Conservation (phyloP, 2,797 vertebrate genomes). For the Perodicticus potto region DNA sequence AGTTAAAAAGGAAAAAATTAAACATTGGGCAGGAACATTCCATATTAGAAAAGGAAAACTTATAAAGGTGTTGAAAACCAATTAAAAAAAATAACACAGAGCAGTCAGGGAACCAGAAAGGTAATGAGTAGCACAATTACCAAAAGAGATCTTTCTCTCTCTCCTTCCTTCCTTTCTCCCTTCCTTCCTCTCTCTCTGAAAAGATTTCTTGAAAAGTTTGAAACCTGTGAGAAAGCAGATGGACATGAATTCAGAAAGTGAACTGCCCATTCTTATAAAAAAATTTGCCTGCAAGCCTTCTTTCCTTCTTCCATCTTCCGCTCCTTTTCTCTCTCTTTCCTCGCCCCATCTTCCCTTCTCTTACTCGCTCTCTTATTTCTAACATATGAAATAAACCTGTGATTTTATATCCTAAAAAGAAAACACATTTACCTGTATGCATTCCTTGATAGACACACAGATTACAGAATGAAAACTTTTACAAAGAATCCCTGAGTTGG, state of each 20-base stretch:
- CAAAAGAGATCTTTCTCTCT: background rate
- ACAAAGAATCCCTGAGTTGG: background rate
- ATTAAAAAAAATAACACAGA: background rate
- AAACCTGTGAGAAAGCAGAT: slow-evolving; percentile 44
- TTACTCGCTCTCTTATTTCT: no score
- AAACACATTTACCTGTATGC: background rate
- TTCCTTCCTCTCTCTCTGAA: background rate
- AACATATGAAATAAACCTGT: no score
- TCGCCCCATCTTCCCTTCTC: no score
- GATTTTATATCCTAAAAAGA: no score
- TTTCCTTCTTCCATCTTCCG: no score
- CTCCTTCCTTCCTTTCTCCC: background rate
- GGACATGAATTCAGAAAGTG: background rate
- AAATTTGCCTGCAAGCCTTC: background rate
- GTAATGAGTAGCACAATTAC: background rate
- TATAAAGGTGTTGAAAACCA: background rate
- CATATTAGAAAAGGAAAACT: background rate
- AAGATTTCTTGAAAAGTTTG: background rate
- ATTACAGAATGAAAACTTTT: background rate
- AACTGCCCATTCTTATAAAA: background rate
- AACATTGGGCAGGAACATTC: background rate
- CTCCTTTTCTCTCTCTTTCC: no score
- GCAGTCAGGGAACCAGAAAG: background rate
- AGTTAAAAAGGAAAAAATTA: background rate
- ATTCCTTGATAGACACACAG: background rate